Conservation (phyloP, 2,797 vertebrate species). For the Novumbra hubbsi region DNA sequence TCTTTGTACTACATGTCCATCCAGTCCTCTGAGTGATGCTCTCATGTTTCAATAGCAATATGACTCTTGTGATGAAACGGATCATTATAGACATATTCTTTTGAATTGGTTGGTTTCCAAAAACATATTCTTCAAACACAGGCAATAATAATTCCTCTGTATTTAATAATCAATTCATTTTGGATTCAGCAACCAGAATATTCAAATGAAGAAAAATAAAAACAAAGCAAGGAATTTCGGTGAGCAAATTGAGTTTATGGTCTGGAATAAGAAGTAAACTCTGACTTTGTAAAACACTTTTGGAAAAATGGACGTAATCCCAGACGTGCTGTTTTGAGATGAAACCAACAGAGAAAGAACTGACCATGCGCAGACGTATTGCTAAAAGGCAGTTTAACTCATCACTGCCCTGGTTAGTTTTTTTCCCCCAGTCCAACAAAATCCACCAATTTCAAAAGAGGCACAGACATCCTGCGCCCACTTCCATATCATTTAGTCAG, state of each 20-base stretch:
- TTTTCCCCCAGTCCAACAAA: slow-evolving; percentile 36
- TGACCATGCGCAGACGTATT: slow-evolving; percentile 68
- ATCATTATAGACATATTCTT: slow-evolving; percentile 19
- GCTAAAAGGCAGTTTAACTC: slow-evolving; percentile 64
- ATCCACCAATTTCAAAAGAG: slow-evolving; percentile 7
- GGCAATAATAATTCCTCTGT: neutral
- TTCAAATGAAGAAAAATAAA: neutral
- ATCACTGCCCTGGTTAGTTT: slow-evolving; percentile 48
- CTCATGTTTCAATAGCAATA: neutral
- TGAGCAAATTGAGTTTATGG: neutral
- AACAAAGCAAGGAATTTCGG: slow-evolving; percentile 24
- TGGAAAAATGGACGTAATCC: slow-evolving; percentile 38
- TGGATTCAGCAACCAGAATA: slow-evolving; percentile 26
- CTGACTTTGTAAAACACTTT: neutral
- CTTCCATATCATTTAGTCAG: slow-evolving; percentile 40
- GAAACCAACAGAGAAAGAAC: slow-evolving; percentile 36
- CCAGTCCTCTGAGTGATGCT: neutral
- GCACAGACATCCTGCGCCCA: slow-evolving; percentile 17
- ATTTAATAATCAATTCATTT: neutral
- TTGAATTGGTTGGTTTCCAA: slow-evolving; percentile 14
- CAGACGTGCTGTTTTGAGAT: slow-evolving; percentile 40
- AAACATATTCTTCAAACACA: slow-evolving; percentile 23
- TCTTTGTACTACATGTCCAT: neutral
- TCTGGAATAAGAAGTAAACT: slow-evolving; percentile 42
- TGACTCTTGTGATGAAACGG: slow-evolving; percentile 30